These are phyloP conservation scores for Drosophila rufa DNA, from an alignment of 1,140 invertebrate genomes.

Conservation along the genomic window DNA sequence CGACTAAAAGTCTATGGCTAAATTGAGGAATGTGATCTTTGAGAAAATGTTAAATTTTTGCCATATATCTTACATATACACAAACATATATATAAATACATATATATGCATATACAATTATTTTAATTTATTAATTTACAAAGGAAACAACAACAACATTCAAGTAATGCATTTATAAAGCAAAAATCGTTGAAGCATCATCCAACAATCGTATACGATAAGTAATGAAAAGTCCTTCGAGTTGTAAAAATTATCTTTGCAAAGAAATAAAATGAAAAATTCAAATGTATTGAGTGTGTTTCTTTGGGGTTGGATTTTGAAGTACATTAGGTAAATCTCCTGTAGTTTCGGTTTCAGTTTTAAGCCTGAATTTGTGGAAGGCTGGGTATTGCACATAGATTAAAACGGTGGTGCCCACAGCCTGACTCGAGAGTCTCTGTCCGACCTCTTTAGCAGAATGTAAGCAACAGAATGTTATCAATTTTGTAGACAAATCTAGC, in stretches of 20 bases:
- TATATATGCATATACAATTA: conserved; percentile 46
- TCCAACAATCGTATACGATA: conserved; percentile 60
- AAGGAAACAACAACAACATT: conserved; percentile 33
- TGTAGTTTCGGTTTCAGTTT: neutral
- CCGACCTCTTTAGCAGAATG: too few species aligned
- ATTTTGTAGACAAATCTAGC: neutral
- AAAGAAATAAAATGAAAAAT: conserved; percentile 53
- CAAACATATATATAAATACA: conserved; percentile 60
- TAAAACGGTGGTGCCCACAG: too few species aligned
- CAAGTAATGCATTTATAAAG: conserved; percentile 59
- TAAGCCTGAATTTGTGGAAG: neutral
- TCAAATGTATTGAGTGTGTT: conserved; percentile 26
- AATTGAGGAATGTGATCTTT: conserved; percentile 74
- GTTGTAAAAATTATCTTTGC: conserved; percentile 55
- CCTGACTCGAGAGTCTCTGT: too few species aligned
- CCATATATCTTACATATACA: conserved; percentile 77
- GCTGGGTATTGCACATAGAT: conserved; percentile 1
- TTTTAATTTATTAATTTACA: conserved; percentile 57
- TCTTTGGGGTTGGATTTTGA: neutral
- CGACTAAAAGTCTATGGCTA: conserved; percentile 83
- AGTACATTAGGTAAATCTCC: conserved; percentile 9
- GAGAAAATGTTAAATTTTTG: conserved; percentile 70
- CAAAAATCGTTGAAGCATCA: conserved; percentile 45
- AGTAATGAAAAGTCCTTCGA: conserved; percentile 47
- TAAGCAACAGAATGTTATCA: too few species aligned